Evolutionary conservation across 2,113 vertebrate species (phyloP).

Genomic region (Gallinago jamesoni): DNA sequence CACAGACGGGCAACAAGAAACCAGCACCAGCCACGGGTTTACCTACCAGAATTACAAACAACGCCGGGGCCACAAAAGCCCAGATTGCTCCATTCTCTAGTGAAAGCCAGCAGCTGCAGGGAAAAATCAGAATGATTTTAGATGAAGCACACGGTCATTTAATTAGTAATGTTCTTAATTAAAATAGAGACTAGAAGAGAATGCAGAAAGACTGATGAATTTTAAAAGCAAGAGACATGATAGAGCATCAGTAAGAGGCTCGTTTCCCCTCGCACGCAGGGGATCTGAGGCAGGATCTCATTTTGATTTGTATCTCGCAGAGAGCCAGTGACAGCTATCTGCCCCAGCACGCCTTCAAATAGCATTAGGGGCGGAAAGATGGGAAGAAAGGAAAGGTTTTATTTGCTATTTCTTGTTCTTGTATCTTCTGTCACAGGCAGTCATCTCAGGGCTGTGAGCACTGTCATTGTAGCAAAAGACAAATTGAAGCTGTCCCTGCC

Average conservation of each 20-base stretch:
- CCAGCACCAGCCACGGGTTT: accelerated
- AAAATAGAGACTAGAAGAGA: background rate
- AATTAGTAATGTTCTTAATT: background rate
- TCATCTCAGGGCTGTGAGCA: background rate
- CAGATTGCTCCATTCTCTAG: conserved; percentile 89
- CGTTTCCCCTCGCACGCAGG: accelerated
- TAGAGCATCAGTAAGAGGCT: background rate
- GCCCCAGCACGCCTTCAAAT: background rate
- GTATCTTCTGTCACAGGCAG: background rate
- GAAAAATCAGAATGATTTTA: background rate
- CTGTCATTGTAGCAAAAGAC: background rate
- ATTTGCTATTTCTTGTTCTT: background rate
- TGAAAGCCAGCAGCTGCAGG: conserved; percentile 92
- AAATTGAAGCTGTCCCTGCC: background rate
- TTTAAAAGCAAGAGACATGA: background rate
- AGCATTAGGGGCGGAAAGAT: background rate
- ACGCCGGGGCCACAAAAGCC: conserved; percentile 95
- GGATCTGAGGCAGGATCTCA: background rate
- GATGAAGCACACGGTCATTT: background rate
- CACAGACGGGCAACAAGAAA: background rate
- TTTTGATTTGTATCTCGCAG: background rate
- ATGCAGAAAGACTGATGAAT: background rate
- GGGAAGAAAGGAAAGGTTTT: background rate
- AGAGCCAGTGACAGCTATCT: background rate
- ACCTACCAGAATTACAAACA: conserved; percentile 93